Conservation (phyloP, 2,797 vertebrate species). For the Chrysocyon brachyurus region DNA sequence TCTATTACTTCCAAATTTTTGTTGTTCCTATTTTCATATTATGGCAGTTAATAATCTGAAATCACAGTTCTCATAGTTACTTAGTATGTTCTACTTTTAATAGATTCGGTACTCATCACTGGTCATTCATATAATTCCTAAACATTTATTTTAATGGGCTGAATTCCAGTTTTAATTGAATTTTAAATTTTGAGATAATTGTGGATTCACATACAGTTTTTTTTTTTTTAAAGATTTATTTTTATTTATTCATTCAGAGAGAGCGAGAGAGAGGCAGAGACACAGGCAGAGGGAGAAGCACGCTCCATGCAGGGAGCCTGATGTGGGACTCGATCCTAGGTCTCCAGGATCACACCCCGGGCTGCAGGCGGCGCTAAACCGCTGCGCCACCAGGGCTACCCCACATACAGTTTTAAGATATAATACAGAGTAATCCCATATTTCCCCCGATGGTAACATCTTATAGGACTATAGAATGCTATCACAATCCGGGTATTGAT, state of each 20-base stretch:
- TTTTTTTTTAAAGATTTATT: too few species aligned
- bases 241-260: too few species aligned
- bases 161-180: constrained; percentile 36
- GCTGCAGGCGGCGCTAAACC: too few species aligned
- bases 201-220: not conserved
- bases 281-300: too few species aligned
- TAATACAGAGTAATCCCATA: not conserved
- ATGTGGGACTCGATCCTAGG: too few species aligned
- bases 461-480: not conserved
- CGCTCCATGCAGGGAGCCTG: too few species aligned
- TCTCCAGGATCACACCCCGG: too few species aligned
- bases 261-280: too few species aligned
- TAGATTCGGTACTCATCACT: not conserved
- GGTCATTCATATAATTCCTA: not conserved
- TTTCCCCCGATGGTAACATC: not conserved
- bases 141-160: not conserved
- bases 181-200: not conserved
- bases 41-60: not conserved
- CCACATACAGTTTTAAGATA: not conserved
- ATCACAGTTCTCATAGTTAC: not conserved
- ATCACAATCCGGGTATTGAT: not conserved
- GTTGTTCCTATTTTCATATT: not conserved
- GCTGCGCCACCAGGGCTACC: too few species aligned
- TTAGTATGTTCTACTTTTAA: not conserved
- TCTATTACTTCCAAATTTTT: not conserved